Evolutionary conservation across 2,113 vertebrate genomes (phyloP).

Genomic region (Orientallactaga bullata): DNA sequence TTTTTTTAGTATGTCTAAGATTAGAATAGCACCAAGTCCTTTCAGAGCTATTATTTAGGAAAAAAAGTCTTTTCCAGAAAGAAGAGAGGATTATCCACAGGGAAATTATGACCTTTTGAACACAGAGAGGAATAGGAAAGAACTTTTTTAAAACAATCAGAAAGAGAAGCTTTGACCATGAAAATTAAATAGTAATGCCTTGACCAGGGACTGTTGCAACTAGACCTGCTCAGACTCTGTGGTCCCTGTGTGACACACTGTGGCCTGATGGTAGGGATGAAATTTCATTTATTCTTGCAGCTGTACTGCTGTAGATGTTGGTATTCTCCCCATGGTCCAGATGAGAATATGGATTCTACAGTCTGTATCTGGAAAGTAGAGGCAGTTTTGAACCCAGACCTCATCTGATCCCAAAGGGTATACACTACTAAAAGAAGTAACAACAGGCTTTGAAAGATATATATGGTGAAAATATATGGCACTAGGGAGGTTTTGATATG

Average conservation of each 20-base stretch:
- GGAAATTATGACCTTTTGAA: slow-evolving; percentile 52
- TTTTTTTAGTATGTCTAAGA: background rate
- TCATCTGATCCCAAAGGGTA: background rate
- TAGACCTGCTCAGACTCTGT: background rate
- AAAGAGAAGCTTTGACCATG: background rate
- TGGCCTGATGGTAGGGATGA: background rate
- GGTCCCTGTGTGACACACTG: background rate
- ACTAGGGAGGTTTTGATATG: background rate
- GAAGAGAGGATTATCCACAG: background rate
- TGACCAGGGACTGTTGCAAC: background rate
- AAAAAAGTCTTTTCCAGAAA: slow-evolving; percentile 23
- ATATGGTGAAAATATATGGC: background rate
- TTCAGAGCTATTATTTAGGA: background rate
- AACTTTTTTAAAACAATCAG: background rate
- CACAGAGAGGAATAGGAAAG: background rate
- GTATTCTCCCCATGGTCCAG: background rate
- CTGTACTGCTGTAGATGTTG: background rate
- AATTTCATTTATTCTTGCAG: background rate
- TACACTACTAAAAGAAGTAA: background rate
- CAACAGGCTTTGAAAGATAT: background rate
- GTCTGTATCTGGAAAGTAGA: background rate
- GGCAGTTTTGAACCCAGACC: background rate
- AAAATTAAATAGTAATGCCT: background rate
- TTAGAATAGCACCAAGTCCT: background rate
- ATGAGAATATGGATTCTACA: slow-evolving; percentile 13